phyloP scores from a whole-genome alignment of 2,797 vertebrate genomes.

The Poecilia velifera region DNA sequence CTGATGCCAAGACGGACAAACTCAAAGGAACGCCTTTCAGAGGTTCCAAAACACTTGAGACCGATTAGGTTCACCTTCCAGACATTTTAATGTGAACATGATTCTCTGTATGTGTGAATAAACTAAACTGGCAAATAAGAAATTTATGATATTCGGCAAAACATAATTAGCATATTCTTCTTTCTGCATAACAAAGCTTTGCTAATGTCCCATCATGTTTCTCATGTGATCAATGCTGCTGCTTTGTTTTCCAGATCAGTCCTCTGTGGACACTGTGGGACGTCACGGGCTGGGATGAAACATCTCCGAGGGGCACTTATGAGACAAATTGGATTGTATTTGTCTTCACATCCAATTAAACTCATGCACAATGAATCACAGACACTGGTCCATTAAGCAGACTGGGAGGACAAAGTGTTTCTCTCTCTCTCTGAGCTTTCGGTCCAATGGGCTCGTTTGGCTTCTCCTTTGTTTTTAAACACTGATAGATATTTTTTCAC shows the following conservation, averaged over 20 bases:
- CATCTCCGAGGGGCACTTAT: not conserved
- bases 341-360: slow-evolving; percentile 26
- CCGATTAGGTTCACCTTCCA: not conserved
- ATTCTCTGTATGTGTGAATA: not conserved
- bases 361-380: slow-evolving; percentile 15
- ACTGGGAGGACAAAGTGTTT: slow-evolving; percentile 5
- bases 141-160: not conserved
- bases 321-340: slow-evolving; percentile 21
- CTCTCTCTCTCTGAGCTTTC: not conserved
- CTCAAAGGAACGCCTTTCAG: not conserved
- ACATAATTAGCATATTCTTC: not conserved
- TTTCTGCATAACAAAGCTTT: slow-evolving; percentile 10
- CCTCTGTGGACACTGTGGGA: not conserved
- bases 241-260: slow-evolving; percentile 11
- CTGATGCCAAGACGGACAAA: not conserved
- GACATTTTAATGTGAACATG: not conserved
- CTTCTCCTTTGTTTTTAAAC: not conserved
- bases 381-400: slow-evolving; percentile 8
- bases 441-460: not conserved
- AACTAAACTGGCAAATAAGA: not conserved
- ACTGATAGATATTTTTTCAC: not conserved
- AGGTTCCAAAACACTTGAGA: not conserved
- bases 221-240: slow-evolving; percentile 1
- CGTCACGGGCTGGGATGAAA: not conserved
- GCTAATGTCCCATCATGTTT: not conserved